Conservation (phyloP, 1,140 invertebrate species). For the Batillaria attramentaria region DNA sequence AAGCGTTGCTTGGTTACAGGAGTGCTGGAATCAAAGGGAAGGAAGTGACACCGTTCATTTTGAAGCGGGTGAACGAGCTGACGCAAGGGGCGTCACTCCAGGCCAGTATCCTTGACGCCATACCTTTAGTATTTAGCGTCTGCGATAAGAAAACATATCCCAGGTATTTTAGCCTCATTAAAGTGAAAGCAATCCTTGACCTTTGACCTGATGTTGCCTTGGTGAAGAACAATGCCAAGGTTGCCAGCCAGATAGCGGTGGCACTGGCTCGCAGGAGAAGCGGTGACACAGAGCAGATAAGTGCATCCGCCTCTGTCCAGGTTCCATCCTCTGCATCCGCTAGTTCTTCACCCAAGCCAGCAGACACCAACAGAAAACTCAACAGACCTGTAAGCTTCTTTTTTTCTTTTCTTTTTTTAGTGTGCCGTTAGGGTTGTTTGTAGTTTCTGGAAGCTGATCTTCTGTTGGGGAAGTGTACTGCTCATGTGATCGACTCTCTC, state of each 20-base stretch:
- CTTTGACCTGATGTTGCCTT: constrained; percentile 85
- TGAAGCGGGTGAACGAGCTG: constrained; percentile 82
- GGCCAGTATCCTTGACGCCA: constrained; percentile 80
- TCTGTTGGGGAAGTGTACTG: too few species aligned
- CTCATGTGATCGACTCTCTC: too few species aligned
- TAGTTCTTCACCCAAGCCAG: too few species aligned
- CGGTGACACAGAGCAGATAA: too few species aligned
- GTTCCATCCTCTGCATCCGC: too few species aligned
- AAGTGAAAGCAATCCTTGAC: not conserved
- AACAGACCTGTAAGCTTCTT: not conserved
- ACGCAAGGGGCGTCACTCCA: constrained; percentile 86
- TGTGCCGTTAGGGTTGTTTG: too few species aligned
- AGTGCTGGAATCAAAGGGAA: constrained; percentile 83
- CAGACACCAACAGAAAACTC: not conserved
- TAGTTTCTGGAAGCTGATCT: too few species aligned
- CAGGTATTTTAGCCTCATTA: too few species aligned
- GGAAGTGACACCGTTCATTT: constrained; percentile 92
- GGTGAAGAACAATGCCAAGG: constrained; percentile 91
- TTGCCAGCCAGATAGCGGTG: constrained; percentile 87
- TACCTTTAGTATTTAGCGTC: too few species aligned
- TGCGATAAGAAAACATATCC: too few species aligned
- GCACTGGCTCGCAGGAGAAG: constrained; percentile 71
- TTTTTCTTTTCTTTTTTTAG: not conserved
- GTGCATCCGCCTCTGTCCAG: too few species aligned
- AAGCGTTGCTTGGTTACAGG: constrained; percentile 57